Conservation (phyloP, 2,888 invertebrate genomes). For the Drosophila pegasa region DNA sequence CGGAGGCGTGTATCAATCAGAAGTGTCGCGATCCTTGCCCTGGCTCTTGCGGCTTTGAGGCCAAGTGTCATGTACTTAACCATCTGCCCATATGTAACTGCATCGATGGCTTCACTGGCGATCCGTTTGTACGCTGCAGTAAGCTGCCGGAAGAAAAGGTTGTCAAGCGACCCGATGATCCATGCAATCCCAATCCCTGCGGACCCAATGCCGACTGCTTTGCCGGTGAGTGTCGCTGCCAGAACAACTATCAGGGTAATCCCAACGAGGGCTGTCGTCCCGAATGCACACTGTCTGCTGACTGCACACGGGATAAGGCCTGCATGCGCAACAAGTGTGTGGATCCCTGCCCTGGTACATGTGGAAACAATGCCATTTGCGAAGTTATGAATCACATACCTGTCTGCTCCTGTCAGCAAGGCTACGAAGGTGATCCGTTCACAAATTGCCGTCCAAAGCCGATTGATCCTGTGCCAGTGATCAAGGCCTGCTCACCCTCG, state of each 20-base stretch:
- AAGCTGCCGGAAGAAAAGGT: constrained; percentile 86
- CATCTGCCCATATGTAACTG: constrained; percentile 92
- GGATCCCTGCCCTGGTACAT: constrained; percentile 90
- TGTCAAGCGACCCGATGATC: constrained; percentile 86
- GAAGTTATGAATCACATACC: constrained; percentile 92
- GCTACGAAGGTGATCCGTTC: constrained; percentile 92
- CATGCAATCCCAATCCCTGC: constrained; percentile 94
- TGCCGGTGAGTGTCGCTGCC: constrained; percentile 93
- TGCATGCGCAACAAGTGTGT: constrained; percentile 91
- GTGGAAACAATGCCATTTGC: constrained; percentile 93
- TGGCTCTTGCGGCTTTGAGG: constrained; percentile 92
- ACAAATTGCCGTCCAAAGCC: constrained; percentile 87
- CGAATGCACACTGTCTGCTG: constrained; percentile 92
- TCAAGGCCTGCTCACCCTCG: constrained; percentile 89
- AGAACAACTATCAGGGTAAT: constrained; percentile 92
- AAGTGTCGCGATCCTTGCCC: constrained; percentile 93
- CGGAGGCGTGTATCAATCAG: constrained; percentile 91
- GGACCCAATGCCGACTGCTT: constrained; percentile 93
- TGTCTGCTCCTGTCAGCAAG: constrained; percentile 91
- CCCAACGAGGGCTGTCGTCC: constrained; percentile 91
- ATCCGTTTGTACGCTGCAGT: constrained; percentile 88
- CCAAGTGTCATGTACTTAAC: constrained; percentile 89
- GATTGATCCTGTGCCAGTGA: constrained; percentile 86
- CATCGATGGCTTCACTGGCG: constrained; percentile 87
- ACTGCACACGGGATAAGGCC: constrained; percentile 90